phyloP scores from a whole-genome alignment of 2,888 invertebrate genomes.

The Pandemis cinnamomeana region DNA sequence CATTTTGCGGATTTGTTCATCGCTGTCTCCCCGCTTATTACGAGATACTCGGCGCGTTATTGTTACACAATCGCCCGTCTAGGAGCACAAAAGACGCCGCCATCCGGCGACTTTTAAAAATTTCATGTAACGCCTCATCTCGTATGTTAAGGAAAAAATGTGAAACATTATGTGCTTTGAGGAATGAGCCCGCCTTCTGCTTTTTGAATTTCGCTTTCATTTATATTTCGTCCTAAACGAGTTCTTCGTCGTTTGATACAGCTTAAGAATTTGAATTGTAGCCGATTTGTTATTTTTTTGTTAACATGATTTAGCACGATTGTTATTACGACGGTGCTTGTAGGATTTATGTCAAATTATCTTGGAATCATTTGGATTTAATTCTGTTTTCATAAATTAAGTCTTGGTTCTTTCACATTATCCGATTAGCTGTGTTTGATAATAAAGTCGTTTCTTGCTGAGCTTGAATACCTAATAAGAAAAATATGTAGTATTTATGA shows the following conservation, averaged over 20 bases:
- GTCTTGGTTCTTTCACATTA: not conserved
- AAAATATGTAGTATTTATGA: not conserved
- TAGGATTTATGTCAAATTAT: conserved; percentile 3
- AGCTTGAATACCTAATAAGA: not conserved
- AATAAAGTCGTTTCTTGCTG: not conserved
- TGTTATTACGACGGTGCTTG: conserved; percentile 15
- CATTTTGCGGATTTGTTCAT: conserved; percentile 43
- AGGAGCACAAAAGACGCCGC: conserved; percentile 41
- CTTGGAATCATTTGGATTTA: not conserved
- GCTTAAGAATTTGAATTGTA: conserved; percentile 42
- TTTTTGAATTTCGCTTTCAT: conserved; percentile 49
- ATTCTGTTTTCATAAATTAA: not conserved
- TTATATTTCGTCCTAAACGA: conserved; percentile 49
- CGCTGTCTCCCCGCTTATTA: conserved; percentile 48
- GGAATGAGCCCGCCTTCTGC: conserved; percentile 44
- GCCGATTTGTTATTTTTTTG: conserved; percentile 40
- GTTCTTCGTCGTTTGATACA: conserved; percentile 43
- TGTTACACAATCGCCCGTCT: conserved; percentile 49
- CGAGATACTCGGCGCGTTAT: conserved; percentile 49
- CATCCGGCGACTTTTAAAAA: conserved; percentile 47
- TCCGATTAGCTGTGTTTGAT: not conserved
- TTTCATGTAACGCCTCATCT: conserved; percentile 47
- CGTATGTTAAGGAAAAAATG: conserved; percentile 52
- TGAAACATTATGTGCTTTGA: conserved; percentile 52
- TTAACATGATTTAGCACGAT: conserved; percentile 17